phyloP scores from a whole-genome alignment of 2,113 vertebrate species.

The Nannospalax galili region DNA sequence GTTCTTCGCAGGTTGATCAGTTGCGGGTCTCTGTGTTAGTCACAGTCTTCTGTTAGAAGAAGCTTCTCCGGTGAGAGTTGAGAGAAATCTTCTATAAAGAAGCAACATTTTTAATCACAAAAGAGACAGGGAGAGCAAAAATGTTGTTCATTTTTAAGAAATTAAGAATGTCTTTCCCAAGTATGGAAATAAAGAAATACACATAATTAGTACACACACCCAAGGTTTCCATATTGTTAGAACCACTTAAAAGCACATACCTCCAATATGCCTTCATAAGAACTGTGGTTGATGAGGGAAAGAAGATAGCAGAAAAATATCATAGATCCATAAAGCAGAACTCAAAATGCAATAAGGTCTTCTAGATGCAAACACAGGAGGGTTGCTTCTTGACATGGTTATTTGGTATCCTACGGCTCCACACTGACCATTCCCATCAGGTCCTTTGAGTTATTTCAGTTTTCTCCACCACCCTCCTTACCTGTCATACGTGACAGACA shows the following conservation, averaged over 20 bases:
- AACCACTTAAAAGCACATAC: background rate
- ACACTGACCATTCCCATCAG: background rate
- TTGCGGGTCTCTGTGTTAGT: too few species aligned
- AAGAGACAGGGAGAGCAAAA: too few species aligned
- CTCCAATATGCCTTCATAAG: background rate
- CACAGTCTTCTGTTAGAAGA: too few species aligned
- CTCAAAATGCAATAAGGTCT: background rate
- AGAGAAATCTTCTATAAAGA: too few species aligned
- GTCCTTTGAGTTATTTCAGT: too few species aligned
- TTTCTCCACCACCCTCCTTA: background rate
- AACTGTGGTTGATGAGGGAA: background rate
- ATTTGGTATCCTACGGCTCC: fast-evolving
- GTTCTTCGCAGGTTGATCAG: too few species aligned
- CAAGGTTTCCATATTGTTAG: too few species aligned
- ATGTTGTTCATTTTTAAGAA: too few species aligned
- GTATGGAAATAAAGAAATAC: too few species aligned
- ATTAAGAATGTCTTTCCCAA: background rate
- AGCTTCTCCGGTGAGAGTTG: too few species aligned
- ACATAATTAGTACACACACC: background rate
- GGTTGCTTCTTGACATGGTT: background rate
- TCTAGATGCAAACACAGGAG: too few species aligned
- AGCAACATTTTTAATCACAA: too few species aligned
- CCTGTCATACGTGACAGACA: background rate
- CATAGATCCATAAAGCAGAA: fast-evolving
- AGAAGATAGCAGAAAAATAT: background rate